Evolutionary conservation across 2,888 invertebrate genomes (phyloP).

Genomic region (Platycnemis pennipes): DNA sequence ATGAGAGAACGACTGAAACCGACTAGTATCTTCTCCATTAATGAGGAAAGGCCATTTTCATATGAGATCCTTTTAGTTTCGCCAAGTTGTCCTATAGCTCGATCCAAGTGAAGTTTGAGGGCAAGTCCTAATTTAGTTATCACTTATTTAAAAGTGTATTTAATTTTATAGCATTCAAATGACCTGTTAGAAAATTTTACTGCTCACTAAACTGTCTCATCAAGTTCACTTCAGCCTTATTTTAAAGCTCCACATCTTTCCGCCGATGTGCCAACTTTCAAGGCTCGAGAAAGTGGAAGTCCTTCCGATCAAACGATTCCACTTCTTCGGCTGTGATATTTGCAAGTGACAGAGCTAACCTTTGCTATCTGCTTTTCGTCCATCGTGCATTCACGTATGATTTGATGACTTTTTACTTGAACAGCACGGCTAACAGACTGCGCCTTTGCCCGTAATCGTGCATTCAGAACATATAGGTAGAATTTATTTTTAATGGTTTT

Average conservation of each 20-base stretch:
- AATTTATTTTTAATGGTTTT: too few relatives aligned
- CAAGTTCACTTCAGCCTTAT: neutral
- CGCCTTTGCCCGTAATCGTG: too few relatives aligned
- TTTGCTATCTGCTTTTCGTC: too few relatives aligned
- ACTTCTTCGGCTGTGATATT: too few relatives aligned
- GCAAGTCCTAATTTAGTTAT: neutral
- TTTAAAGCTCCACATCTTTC: neutral
- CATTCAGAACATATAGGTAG: too few relatives aligned
- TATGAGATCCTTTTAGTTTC: neutral
- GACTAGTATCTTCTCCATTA: neutral
- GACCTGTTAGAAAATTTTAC: neutral
- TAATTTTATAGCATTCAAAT: neutral
- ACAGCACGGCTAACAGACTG: too few relatives aligned
- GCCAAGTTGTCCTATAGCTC: neutral
- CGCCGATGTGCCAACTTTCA: neutral
- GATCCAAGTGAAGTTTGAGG: neutral
- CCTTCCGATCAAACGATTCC: neutral
- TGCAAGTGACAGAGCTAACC: too few relatives aligned
- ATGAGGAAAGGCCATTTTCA: neutral
- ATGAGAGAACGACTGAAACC: neutral
- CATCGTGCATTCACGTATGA: too few relatives aligned
- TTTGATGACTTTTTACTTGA: too few relatives aligned
- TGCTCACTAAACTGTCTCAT: neutral
- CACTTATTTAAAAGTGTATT: neutral
- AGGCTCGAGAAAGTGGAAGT: neutral